A percentile compares a stretch with the other conserved stretches of the same genome.
phyloP scores from a whole-genome alignment of 1,140 invertebrate species.

The Brachionus paranguensis region DNA sequence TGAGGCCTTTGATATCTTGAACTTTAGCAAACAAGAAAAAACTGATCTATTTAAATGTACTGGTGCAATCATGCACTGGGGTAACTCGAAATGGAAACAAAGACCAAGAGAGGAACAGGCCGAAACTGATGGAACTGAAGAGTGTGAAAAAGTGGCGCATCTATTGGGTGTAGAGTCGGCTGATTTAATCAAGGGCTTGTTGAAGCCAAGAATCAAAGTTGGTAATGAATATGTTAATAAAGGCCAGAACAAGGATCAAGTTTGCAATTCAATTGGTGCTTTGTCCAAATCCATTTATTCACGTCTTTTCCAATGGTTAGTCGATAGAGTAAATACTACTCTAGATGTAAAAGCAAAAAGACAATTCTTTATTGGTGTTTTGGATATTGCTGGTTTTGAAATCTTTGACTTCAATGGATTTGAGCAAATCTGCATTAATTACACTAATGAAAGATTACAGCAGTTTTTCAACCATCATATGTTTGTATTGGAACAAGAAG shows the following conservation, averaged over 20 bases:
- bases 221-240: constrained; percentile 92
- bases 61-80: constrained; percentile 93
- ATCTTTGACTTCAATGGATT: no score
- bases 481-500: no score
- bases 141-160: constrained; percentile 85
- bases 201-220: constrained; percentile 63
- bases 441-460: no score
- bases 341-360: constrained; percentile 95
- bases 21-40: constrained; percentile 92
- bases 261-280: constrained; percentile 86
- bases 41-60: constrained; percentile 93
- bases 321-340: constrained; percentile 96
- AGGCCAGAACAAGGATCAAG: constrained; percentile 91
- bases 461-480: no score
- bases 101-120: constrained; percentile 98
- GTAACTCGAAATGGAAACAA: constrained; percentile 99
- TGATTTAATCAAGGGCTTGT: constrained; percentile 60
- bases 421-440: no score
- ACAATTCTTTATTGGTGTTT: constrained; percentile 96
- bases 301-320: constrained; percentile 91
- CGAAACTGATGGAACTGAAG: constrained; percentile 91
- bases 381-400: no score
- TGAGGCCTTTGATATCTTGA: constrained; percentile 94
- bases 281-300: constrained; percentile 95
- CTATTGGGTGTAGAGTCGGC: constrained; percentile 65